Base-by-base conservation (phyloP, 2,113 vertebrate species). In the Catagonus wagneri region DNA sequence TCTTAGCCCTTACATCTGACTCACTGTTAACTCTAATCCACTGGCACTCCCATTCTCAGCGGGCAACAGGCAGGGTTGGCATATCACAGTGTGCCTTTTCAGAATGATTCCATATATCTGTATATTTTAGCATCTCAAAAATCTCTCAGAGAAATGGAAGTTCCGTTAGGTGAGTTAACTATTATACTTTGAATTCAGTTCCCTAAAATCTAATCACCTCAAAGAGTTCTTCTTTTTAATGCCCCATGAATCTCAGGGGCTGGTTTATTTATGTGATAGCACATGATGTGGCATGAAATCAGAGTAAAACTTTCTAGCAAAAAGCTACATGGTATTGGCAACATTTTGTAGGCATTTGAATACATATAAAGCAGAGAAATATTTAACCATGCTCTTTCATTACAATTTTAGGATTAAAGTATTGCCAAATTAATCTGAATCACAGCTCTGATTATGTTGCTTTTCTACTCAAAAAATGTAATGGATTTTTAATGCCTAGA, bases 181-280 rank as follows among this genome's bases (percentile, higher is more conserved):
- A 3, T 61, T 83, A 61, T 6, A 39, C 25, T 25, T 91, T 68
- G 32, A 39, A 11, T 80, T 87, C 50, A 83, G 13, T 58, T 76
- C 19, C 27, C 32, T 75, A 50, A 23, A n/a, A 32, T 80, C 7
- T 78, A 44, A 11, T 27, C 32, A 58, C 34, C 60, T 94, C 27
- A 61, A 72, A 75, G 63, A 66, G n/a, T 68, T 50, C 27, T 86
- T 87, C 39, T 36, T 68, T 96, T 81, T 86, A 54, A 86, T 76
- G 34, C 20, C 44, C 7, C 1, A 7, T 34, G 19, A 84, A 61
- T 83, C 12, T 52, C 61, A 83, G n/a, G 12, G 20, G 27, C 80
- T 89, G 69, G 50, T 60, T 60, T 74, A 39, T 74, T 54, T 61
- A n/a, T 66, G 69, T 88, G 63, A 32, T 13, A 80, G 4, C 19